Evolutionary conservation across 2,888 invertebrate genomes (phyloP), one percentile per base, ranked within the genome.

Genomic region (Ceratothoa steindachneri): DNA sequence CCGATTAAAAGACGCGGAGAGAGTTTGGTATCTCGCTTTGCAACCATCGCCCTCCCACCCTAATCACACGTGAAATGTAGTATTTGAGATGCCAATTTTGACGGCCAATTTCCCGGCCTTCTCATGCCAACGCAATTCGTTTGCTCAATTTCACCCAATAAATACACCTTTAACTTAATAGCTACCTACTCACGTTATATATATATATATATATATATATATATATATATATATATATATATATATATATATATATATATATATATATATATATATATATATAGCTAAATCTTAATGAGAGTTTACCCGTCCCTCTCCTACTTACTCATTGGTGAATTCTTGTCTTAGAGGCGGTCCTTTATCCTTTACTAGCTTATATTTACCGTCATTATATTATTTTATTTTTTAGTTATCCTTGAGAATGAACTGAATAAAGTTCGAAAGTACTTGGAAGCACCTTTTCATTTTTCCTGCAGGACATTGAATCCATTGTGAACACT

Each of bases 191-290:
- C 19, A 55, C 7, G 7, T 19, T 55, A 55, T 55, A 55, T 55
- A 55, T 55, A 55, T 55, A 55, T 55, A 55, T 55, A 55, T 55
- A 55, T 55, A 55, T 55, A 55, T 55, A 55, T 55, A 55, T 55
- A 55, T 55, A 55, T 55, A 55, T 55, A 55, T 55, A 55, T 55
- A 55, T 55, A 55, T 55, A 55, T 55, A 55, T 55, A 55, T 55
- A 55, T 55, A 55, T 55, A 55, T 55, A 55, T 55, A 12, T 55
- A 12, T 55, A 19, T 55, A 19, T 55, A 55, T 55, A 55, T 55
- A 55, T 55, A 55, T 55, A 55, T 55, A 55, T 55, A 55, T 55
- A 55, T 55, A 55, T 55, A 55, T 55, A 55, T n/a, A n/a, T n/a
- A n/a, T n/a, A n/a, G n/a, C n/a, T n/a, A n/a, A n/a, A n/a, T n/a